phyloP scores from a whole-genome alignment of 2,797 vertebrate genomes.

The Dendrocincla fuliginosa region DNA sequence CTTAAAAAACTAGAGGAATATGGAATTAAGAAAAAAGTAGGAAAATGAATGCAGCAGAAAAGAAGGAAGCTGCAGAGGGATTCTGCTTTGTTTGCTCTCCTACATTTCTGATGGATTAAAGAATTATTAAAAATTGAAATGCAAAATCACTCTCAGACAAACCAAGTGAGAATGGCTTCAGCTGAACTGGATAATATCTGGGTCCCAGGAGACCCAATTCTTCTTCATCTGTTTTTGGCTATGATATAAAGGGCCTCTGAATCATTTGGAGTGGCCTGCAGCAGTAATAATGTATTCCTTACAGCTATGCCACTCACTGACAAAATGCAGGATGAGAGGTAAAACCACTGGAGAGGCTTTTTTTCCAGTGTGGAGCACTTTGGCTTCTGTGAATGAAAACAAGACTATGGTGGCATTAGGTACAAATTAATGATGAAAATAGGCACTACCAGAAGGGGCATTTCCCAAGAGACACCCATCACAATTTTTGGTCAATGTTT shows the following conservation, averaged over 20 bases:
- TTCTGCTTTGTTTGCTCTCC: constrained; percentile 14
- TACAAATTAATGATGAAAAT: background rate
- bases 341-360: background rate
- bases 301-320: background rate
- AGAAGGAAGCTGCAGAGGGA: background rate
- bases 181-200: constrained; percentile 20
- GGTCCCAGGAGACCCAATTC: background rate
- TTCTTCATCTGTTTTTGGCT: constrained; percentile 34
- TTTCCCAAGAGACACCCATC: background rate
- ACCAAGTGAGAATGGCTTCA: constrained; percentile 16
- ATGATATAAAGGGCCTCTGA: background rate
- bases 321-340: background rate
- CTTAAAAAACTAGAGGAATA: background rate
- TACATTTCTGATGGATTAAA: constrained; percentile 32
- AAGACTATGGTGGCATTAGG: background rate
- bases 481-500: background rate
- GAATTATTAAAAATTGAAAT: constrained; percentile 64
- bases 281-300: constrained; percentile 16
- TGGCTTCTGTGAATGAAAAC: constrained; percentile 27
- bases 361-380: background rate
- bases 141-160: constrained; percentile 26
- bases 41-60: background rate
- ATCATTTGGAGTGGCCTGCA: constrained; percentile 16
- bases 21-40: background rate
- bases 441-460: background rate